These are phyloP conservation scores for Alfaro cultratus DNA, from an alignment of 2,797 vertebrate species.

Conservation along the genomic window DNA sequence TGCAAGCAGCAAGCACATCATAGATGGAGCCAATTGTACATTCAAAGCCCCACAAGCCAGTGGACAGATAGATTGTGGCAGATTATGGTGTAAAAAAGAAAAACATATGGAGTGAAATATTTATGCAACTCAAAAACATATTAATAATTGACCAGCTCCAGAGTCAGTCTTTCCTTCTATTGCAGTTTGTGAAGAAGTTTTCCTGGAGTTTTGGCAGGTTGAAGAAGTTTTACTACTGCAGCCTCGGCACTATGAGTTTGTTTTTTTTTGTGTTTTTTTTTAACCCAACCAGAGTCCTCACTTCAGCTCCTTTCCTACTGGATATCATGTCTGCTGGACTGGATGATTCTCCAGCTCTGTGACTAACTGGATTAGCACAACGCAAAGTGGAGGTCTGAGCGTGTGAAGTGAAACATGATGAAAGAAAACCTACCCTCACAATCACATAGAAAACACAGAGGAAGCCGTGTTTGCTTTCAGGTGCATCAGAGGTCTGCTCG, in stretches of 20 bases:
- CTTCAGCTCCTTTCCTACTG: slow-evolving; percentile 22
- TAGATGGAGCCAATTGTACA: slow-evolving; percentile 23
- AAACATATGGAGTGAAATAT: slow-evolving; percentile 66
- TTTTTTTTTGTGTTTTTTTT: not conserved
- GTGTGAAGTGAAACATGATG: slow-evolving; percentile 26
- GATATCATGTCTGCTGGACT: slow-evolving; percentile 33
- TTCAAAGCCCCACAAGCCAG: slow-evolving; percentile 11
- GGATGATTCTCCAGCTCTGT: slow-evolving; percentile 71
- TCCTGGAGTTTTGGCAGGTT: not conserved
- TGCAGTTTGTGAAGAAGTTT: slow-evolving; percentile 6
- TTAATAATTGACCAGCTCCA: slow-evolving; percentile 73
- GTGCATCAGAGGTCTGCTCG: not conserved
- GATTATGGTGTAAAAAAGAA: slow-evolving; percentile 59
- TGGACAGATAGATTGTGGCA: slow-evolving; percentile 59
- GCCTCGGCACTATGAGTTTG: not conserved
- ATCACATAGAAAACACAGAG: slow-evolving; percentile 6
- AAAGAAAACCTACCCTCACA: slow-evolving; percentile 9
- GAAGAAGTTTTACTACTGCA: not conserved
- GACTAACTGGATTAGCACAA: slow-evolving; percentile 69
- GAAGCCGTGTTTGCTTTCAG: slow-evolving; percentile 15
- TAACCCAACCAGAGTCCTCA: slow-evolving; percentile 3
- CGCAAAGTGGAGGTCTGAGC: slow-evolving; percentile 46
- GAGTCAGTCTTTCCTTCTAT: slow-evolving; percentile 50
- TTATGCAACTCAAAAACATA: slow-evolving; percentile 66
- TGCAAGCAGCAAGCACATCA: slow-evolving; percentile 26